Evolutionary conservation across 2,888 invertebrate genomes (phyloP).

Genomic region (Drosophila tanythrix): DNA sequence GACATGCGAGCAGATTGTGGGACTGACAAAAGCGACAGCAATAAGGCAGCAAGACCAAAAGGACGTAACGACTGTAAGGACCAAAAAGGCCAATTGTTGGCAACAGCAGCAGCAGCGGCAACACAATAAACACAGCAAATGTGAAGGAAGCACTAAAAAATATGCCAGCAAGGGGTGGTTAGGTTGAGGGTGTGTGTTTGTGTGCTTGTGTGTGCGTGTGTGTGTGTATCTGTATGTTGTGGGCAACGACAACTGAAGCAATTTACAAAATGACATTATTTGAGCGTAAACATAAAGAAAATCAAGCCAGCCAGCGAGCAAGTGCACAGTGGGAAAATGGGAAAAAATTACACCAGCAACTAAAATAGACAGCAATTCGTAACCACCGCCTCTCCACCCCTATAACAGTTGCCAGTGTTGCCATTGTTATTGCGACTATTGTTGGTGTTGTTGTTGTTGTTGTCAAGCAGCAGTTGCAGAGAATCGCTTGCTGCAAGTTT

Average conservation of each 20-base stretch:
- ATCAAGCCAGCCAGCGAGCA: background rate
- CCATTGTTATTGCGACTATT: slow-evolving; percentile 50
- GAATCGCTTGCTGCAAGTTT: slow-evolving; percentile 56
- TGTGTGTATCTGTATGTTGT: background rate
- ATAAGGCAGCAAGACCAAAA: slow-evolving; percentile 21
- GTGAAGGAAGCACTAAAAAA: slow-evolving; percentile 67
- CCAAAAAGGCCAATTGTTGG: slow-evolving; percentile 75
- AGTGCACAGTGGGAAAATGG: slow-evolving; percentile 35
- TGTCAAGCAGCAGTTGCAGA: slow-evolving; percentile 23
- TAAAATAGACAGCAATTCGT: slow-evolving; percentile 68
- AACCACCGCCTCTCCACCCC: background rate
- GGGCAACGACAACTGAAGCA: slow-evolving; percentile 62
- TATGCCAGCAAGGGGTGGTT: slow-evolving; percentile 54
- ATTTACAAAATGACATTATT: slow-evolving; percentile 79
- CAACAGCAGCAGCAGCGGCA: slow-evolving; percentile 39
- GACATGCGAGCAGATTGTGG: slow-evolving; percentile 24
- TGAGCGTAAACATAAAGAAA: slow-evolving; percentile 73
- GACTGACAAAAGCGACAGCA: slow-evolving; percentile 51
- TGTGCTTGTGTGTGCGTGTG: slow-evolving; percentile 6
- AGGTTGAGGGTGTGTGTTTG: slow-evolving; percentile 8
- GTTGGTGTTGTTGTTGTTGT: slow-evolving; percentile 27
- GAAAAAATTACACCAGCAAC: slow-evolving; percentile 74
- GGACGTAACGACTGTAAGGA: slow-evolving; percentile 39
- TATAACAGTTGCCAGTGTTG: slow-evolving; percentile 41
- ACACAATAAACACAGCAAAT: slow-evolving; percentile 59